Percentiles rank a stretch among this genome's conserved stretches.
phyloP scores from a whole-genome alignment of 2,797 vertebrate genomes.

The Martes flavigula region DNA sequence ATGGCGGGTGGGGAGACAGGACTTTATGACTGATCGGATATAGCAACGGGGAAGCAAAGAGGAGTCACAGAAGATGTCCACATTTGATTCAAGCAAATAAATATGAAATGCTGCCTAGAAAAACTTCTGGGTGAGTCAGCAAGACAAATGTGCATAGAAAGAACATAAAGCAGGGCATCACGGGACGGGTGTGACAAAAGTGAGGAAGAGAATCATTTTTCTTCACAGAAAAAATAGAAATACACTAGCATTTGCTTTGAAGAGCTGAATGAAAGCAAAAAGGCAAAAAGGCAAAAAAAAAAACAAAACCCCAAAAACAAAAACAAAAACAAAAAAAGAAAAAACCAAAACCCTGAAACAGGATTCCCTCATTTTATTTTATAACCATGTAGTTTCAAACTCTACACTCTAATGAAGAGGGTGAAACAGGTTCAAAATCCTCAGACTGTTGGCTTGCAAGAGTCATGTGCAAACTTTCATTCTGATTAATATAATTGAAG shows the following conservation, averaged over 20 bases:
- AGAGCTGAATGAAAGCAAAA: not conserved
- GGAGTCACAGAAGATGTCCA: not conserved
- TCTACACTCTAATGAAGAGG: slow-evolving; percentile 53
- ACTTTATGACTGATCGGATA: not conserved
- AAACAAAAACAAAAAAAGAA: too few species aligned
- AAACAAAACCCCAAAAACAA: too few species aligned
- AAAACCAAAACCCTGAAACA: too few species aligned
- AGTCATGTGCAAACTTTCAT: slow-evolving; percentile 68
- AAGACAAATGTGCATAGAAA: not conserved
- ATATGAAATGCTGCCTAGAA: not conserved
- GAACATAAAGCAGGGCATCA: not conserved
- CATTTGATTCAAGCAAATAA: not conserved
- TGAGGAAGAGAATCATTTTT: not conserved
- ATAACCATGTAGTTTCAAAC: not conserved
- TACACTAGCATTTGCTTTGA: not conserved
- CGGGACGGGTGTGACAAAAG: rapidly evolving
- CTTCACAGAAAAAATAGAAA: not conserved
- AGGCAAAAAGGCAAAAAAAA: not conserved
- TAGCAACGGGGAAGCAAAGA: not conserved
- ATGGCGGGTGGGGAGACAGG: not conserved
- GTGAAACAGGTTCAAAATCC: slow-evolving; percentile 59
- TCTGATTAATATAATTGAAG: slow-evolving; percentile 80
- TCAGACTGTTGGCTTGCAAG: slow-evolving; percentile 55
- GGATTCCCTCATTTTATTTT: slow-evolving; percentile 42
- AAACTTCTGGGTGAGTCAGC: not conserved